These are phyloP conservation scores for Stratiomys singularior DNA, from an alignment of 2,888 invertebrate species.

Conservation along the genomic window DNA sequence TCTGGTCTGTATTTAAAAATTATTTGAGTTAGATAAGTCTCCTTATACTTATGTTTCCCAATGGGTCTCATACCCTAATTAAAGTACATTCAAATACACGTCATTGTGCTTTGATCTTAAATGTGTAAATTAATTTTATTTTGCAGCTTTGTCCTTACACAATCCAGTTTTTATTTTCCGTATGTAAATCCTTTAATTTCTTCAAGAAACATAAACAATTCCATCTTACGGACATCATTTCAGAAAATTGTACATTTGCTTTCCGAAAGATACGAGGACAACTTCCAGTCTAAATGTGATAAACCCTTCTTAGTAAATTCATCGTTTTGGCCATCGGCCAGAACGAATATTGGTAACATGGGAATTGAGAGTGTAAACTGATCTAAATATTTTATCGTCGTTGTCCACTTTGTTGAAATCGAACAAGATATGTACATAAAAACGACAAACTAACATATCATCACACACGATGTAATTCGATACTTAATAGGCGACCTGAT, in stretches of 20 bases:
- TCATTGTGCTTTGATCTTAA: no score
- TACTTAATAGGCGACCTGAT: conserved; percentile 56
- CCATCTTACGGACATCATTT: not conserved
- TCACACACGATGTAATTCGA: conserved; percentile 56
- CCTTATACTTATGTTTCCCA: no score
- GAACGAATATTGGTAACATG: conserved; percentile 37
- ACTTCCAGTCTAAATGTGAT: not conserved
- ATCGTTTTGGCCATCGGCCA: not conserved
- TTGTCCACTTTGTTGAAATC: conserved; percentile 42
- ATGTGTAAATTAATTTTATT: no score
- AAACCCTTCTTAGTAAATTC: conserved; percentile 2
- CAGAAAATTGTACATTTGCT: not conserved
- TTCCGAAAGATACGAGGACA: not conserved
- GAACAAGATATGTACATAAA: conserved; percentile 45
- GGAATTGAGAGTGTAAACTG: conserved; percentile 53
- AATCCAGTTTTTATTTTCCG: not conserved
- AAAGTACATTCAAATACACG: no score
- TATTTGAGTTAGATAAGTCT: no score
- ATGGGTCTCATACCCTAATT: no score
- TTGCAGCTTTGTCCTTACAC: not conserved
- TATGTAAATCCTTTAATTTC: not conserved
- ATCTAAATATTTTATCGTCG: conserved; percentile 53
- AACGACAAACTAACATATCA: conserved; percentile 53
- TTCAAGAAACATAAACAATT: not conserved
- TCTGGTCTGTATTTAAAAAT: no score